Conservation (phyloP, 2,113 vertebrate species). For the Apaloderma vittatum region DNA sequence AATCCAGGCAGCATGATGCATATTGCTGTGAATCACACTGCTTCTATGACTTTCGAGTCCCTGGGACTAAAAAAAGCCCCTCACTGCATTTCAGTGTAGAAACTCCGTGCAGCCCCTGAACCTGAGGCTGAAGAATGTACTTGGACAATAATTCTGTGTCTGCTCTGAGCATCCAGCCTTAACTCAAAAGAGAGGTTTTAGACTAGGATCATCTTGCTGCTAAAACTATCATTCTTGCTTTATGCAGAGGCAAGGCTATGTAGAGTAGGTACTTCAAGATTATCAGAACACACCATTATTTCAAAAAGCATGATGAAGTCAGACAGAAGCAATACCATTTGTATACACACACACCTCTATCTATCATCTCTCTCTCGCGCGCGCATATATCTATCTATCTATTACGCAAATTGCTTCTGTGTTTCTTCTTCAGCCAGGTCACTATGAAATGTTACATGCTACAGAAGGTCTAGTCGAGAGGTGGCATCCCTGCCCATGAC, state of each 20-base stretch:
- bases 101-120: not conserved
- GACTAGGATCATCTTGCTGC: not conserved
- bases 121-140: not conserved
- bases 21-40: not conserved
- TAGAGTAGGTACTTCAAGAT: not conserved
- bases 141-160: not conserved
- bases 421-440: not conserved
- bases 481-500: too few species aligned
- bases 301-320: not conserved
- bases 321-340: not conserved
- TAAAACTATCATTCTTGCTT: not conserved
- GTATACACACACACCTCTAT: not conserved
- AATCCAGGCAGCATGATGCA: fast-evolving
- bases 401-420: not conserved
- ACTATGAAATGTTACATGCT: not conserved
- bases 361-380: fast-evolving
- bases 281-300: not conserved
- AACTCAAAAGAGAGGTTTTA: not conserved
- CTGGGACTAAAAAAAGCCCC: not conserved
- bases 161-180: not conserved
- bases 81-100: not conserved
- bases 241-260: not conserved
- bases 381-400: fast-evolving
- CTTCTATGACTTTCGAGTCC: not conserved
- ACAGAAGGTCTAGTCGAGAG: not conserved